Percentiles rank a stretch among this genome's conserved stretches.
phyloP scores from a whole-genome alignment of 1,140 invertebrate species.

The Magallana gigas region DNA sequence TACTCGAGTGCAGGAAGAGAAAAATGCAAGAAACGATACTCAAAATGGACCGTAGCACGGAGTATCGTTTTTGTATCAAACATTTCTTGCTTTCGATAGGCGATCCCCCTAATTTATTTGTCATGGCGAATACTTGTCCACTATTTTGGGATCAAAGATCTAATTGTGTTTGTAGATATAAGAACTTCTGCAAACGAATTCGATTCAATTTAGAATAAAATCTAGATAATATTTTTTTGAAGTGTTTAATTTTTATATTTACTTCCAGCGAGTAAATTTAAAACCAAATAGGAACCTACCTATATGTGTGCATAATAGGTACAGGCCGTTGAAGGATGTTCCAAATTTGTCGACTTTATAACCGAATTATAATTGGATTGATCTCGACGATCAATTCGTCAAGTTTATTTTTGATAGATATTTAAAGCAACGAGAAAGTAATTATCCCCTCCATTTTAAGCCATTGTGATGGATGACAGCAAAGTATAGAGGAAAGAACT shows the following conservation, averaged over 20 bases:
- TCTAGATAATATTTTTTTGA: background rate
- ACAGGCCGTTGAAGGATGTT: background rate
- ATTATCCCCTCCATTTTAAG: background rate
- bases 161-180: background rate
- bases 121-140: background rate
- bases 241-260: background rate
- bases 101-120: background rate
- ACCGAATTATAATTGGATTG: background rate
- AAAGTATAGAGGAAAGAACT: background rate
- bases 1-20: background rate
- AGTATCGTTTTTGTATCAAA: background rate
- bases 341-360: background rate
- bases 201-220: slow-evolving; percentile 20
- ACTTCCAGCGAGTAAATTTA: background rate
- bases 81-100: background rate
- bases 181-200: slow-evolving; percentile 2
- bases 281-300: background rate
- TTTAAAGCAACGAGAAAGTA: background rate
- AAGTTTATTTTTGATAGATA: background rate
- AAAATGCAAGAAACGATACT: background rate
- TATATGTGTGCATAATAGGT: background rate
- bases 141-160: slow-evolving; percentile 31
- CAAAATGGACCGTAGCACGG: background rate
- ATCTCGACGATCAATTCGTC: background rate
- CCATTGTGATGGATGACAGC: background rate